A percentile compares a stretch with the other conserved stretches of the same genome.
These are phyloP conservation scores for Thera britannica DNA, from an alignment of 2,888 invertebrate genomes.

Conservation along the genomic window DNA sequence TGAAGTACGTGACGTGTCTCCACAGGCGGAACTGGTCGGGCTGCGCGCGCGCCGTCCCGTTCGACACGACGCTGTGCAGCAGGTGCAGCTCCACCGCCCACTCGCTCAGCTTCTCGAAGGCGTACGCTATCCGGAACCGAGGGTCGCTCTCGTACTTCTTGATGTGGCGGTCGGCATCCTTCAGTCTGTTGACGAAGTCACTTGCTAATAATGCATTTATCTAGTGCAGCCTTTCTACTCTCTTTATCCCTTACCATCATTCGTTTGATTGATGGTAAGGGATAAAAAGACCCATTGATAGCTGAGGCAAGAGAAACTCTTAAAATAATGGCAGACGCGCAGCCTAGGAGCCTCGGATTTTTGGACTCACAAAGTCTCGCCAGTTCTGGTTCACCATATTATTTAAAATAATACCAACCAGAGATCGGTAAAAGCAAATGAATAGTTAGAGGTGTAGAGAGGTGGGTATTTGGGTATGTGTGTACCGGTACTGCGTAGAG, in stretches of 20 bases:
- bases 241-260: too few species aligned
- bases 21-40: neutral
- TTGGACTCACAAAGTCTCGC: too few species aligned
- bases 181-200: constrained; percentile 25
- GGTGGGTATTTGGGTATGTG: neutral
- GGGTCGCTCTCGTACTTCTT: constrained; percentile 33
- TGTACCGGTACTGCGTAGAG: constrained; percentile 43
- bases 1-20: constrained; percentile 36
- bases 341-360: too few species aligned
- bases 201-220: too few species aligned
- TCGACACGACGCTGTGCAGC: constrained; percentile 29
- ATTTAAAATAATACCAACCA: too few species aligned
- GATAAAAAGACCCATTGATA: too few species aligned
- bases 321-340: too few species aligned
- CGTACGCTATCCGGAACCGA: constrained; percentile 47
- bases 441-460: neutral
- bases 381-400: too few species aligned
- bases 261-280: too few species aligned
- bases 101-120: constrained; percentile 48
- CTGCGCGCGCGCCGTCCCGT: neutral
- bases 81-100: constrained; percentile 44
- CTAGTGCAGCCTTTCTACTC: too few species aligned
- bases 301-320: too few species aligned
- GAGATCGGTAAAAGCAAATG: too few species aligned
- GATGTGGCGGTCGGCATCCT: constrained; percentile 36